phyloP scores from a whole-genome alignment of 2,113 vertebrate species.

The Anseranas semipalmata region DNA sequence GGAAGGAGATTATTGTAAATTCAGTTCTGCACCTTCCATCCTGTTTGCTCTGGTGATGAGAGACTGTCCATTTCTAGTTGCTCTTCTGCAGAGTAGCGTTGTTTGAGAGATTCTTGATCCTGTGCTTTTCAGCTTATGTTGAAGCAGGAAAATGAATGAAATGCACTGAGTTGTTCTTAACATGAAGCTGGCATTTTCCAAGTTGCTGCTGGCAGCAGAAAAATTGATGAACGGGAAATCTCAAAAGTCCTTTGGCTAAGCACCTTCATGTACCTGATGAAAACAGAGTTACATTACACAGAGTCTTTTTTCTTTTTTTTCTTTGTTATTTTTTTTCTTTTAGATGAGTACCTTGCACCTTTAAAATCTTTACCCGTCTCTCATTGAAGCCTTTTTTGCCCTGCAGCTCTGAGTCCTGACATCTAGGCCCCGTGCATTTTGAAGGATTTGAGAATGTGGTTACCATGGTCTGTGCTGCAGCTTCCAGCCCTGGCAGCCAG shows the following conservation, averaged over 20 bases:
- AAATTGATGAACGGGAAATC: neutral
- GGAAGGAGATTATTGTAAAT: neutral
- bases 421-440: neutral
- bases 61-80: neutral
- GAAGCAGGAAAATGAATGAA: neutral
- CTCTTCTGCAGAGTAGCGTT: neutral
- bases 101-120: neutral
- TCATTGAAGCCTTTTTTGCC: neutral
- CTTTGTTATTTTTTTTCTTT: neutral
- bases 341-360: neutral
- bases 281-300: neutral
- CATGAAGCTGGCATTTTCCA: neutral
- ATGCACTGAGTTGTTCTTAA: neutral
- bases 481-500: neutral
- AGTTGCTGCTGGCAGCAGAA: neutral
- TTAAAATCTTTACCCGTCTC: neutral
- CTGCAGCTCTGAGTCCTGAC: neutral
- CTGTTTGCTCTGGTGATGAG: neutral
- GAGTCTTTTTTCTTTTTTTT: neutral
- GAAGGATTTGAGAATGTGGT: neutral
- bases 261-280: neutral
- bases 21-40: slow-evolving; percentile 25
- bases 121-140: neutral
- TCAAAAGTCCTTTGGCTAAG: neutral
- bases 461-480: neutral